These are phyloP conservation scores for Craterocephalus amniculus DNA, from an alignment of 2,797 vertebrate genomes.

Conservation along the genomic window DNA sequence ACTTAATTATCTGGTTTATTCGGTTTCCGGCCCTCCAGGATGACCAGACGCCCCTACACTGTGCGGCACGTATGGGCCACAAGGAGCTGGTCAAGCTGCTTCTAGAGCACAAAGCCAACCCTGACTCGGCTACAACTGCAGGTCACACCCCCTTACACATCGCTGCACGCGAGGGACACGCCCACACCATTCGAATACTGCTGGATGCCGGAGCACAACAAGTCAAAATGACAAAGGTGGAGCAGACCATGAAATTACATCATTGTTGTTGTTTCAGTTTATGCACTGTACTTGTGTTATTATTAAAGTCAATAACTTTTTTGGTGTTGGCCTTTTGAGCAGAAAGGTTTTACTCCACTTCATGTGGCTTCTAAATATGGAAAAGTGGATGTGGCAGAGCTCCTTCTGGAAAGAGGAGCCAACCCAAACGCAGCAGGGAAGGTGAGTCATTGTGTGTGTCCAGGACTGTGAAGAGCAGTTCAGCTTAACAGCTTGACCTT, in stretches of 20 bases:
- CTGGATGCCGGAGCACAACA: constrained; percentile 91
- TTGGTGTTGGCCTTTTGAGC: constrained; percentile 61
- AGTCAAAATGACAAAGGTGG: constrained; percentile 95
- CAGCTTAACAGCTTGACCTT: constrained; percentile 7
- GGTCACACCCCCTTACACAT: constrained; percentile 95
- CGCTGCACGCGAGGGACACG: constrained; percentile 89
- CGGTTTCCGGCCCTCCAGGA: constrained; percentile 81
- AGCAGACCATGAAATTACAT: background rate
- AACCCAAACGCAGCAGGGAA: constrained; percentile 93
- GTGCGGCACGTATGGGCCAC: constrained; percentile 94
- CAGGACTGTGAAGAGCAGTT: constrained; percentile 7
- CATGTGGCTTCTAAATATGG: constrained; percentile 97
- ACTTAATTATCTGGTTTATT: background rate
- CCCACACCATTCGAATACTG: constrained; percentile 88
- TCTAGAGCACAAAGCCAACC: constrained; percentile 87
- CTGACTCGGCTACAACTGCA: constrained; percentile 91
- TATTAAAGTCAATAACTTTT: background rate
- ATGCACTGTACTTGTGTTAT: background rate
- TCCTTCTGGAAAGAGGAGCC: constrained; percentile 87
- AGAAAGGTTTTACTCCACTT: constrained; percentile 99
- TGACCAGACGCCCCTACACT: constrained; percentile 96
- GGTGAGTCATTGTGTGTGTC: constrained; percentile 65
- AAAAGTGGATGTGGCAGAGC: constrained; percentile 89
- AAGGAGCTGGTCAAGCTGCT: constrained; percentile 90
- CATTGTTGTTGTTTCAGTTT: background rate